Conservation (phyloP, 2,797 vertebrate species). For the Tragopan temminckii region DNA sequence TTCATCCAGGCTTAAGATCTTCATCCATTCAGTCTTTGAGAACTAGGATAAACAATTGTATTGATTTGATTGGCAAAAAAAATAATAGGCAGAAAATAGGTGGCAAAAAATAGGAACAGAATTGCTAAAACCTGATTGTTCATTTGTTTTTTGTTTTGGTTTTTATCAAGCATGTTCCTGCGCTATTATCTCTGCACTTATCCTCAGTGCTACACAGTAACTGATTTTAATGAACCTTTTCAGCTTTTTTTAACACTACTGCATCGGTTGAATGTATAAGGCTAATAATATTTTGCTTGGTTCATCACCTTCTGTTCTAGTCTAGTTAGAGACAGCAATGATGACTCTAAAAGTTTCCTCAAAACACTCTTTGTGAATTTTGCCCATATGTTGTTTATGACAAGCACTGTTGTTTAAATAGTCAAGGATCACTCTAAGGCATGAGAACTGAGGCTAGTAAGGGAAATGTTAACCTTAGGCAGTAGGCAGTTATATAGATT, state of each 20-base stretch:
- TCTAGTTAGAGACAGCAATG: background rate
- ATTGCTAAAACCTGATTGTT: background rate
- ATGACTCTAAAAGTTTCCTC: background rate
- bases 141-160: no score
- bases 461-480: background rate
- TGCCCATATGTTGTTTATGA: accelerated
- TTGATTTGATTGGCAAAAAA: background rate
- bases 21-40: background rate
- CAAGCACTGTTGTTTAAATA: background rate
- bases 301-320: background rate
- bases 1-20: background rate
- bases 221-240: background rate
- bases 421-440: background rate
- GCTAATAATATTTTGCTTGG: background rate
- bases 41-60: background rate
- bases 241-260: background rate
- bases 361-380: background rate
- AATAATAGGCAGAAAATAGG: accelerated
- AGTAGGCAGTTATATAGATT: background rate
- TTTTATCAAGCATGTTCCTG: background rate
- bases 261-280: background rate
- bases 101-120: background rate
- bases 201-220: background rate
- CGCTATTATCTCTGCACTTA: background rate
- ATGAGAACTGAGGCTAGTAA: background rate